Evolutionary conservation across 2,888 invertebrate species (phyloP), one percentile per base, ranked within the genome.

Genomic region (Philopedon plagiatum): DNA sequence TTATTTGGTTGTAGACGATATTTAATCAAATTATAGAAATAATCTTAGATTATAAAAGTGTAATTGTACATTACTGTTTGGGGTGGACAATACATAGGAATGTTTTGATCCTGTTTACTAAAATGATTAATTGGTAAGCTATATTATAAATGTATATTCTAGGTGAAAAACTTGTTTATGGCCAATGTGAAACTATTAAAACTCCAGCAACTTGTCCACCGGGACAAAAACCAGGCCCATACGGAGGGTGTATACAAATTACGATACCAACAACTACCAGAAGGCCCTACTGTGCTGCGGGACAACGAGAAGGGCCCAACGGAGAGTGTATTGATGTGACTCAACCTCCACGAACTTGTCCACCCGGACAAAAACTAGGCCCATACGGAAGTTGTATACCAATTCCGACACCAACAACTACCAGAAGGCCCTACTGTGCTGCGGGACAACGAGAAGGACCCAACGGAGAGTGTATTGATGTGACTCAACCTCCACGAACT

Each of bases 201-300:
- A n/a, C n/a, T n/a, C n/a, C n/a, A n/a, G n/a, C n/a, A n/a, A n/a
- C n/a, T 8, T 39, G 72, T 5, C 37, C 58, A 26, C 56, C 69
- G 23, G 76, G 76, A 34, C 54, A 56, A 58, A 46, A 54, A 21
- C 56, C n/a, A 8, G 57, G 49, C 15, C 60, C 60, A n/a, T 60
- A 13, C 18, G 68, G 66, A 44, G 23, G 49, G 0, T 67, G 67
- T 34, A 41, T 46, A 2, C 60, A 46, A 49, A 67, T 58, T 64
- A 26, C 65, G 29, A 62, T 63, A 23, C 56, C 67, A 39, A 21
- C 32, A 62, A 34, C 61, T 9, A 71, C 69, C 19, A 44, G 64
- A 1, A 21, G 39, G 63, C 75, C 67, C 23, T 63, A 64, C 29
- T 77, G 76, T 70, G 68, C 71, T 13, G 34, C 39, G 26, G 76